Conservation (phyloP, 2,113 vertebrate genomes). For the Zapus hudsonius region DNA sequence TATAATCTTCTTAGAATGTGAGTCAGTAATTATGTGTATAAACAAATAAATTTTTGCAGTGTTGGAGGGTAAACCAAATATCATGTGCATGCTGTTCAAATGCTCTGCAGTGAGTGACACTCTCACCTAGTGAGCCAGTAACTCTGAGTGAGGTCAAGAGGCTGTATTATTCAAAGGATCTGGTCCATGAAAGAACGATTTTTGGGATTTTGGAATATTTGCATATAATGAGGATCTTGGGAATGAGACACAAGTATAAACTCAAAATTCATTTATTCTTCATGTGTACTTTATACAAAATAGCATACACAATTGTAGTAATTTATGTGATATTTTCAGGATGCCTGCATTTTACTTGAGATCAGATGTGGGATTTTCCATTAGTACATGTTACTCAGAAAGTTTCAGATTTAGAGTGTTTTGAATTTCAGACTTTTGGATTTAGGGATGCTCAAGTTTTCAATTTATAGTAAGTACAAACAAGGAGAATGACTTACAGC, state of each 20-base stretch:
- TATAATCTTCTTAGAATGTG: not conserved
- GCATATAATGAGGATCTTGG: not conserved
- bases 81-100: not conserved
- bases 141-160: not conserved
- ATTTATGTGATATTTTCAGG: not conserved
- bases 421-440: not conserved
- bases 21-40: not conserved
- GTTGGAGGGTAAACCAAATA: not conserved
- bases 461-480: slow-evolving; percentile 31
- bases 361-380: not conserved
- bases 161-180: not conserved
- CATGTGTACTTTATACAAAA: not conserved
- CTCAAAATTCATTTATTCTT: not conserved
- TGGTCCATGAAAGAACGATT: not conserved
- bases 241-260: not conserved
- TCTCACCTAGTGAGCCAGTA: not conserved
- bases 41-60: not conserved
- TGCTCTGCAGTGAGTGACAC: not conserved
- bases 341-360: not conserved
- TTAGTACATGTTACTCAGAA: not conserved
- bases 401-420: not conserved
- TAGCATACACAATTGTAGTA: not conserved
- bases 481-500: slow-evolving; percentile 36
- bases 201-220: not conserved
- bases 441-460: not conserved